Evolutionary conservation across 1,140 invertebrate genomes (phyloP), one percentile per base, ranked within the genome.

Genomic region (Lasioglossum baleicum): DNA sequence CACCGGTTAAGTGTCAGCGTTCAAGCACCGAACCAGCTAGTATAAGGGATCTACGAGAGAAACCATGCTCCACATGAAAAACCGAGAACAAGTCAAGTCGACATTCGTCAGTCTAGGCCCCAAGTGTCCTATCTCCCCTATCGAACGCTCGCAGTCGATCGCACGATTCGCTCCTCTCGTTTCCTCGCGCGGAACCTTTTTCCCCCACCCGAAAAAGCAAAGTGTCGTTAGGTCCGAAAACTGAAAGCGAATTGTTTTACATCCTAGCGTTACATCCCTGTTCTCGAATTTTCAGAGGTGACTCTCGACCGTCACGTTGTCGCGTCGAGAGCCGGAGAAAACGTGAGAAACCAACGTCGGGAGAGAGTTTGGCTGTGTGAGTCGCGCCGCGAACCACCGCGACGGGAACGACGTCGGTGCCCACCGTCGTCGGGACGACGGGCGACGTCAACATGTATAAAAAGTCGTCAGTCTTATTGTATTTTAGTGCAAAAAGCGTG

Each of bases 381-480:
- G 66, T 84, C 40, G 22, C 61, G 26, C 11, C 35, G n/a, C 35
- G 13, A 72, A 35, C 17, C n/a, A 58, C 17, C 20, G 20, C 56
- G 56, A n/a, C 56, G 56, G 6, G 51, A 20, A n/a, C 10, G 7
- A 35, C 13, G n/a, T 17, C 11, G 22, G 1, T 0, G 15, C 20
- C n/a, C 22, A 13, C 40, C 5, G 17, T 31, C 7, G 4, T 26
- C 22, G 15, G 10, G 44, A 5, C 20, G 35, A 13, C 60, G 22
- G 20, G 15, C 17, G 44, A 65, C 63, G 40, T 20, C 15, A 69
- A 85, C 68, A 80, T 60, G 82, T 85, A 85, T 85, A 82, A 85
- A 86, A 86, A 80, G 79, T 53, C 63, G 61, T 86, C 84, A 86
- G 83, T 86, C 83, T 86, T 85, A 82, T 86, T 76, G 75, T 71